phyloP scores from a whole-genome alignment of 2,797 vertebrate genomes.

The Oreochromis grahami region DNA sequence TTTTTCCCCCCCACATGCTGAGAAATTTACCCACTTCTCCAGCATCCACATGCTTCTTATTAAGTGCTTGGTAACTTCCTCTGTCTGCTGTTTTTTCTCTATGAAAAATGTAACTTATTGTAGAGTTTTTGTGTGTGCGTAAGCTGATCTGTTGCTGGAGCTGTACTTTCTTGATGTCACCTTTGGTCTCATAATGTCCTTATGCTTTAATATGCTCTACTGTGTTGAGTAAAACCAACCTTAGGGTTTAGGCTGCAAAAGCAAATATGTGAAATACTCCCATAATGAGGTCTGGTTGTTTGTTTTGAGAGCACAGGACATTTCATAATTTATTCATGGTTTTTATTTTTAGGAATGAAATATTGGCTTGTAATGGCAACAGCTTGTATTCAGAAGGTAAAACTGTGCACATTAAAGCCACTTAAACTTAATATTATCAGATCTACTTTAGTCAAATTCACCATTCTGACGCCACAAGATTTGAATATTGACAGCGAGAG shows the following conservation, averaged over 20 bases:
- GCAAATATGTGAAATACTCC: not conserved
- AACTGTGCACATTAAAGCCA: not conserved
- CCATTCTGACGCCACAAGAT: constrained; percentile 1
- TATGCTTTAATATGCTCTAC: not conserved
- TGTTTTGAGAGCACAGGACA: not conserved
- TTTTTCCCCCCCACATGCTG: not conserved
- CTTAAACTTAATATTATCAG: constrained; percentile 29
- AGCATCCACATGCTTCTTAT: not conserved
- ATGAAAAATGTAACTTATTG: not conserved
- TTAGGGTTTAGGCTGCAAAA: not conserved
- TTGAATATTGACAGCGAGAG: constrained; percentile 37
- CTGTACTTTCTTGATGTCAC: not conserved
- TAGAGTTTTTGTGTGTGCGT: not conserved
- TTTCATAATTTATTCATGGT: not conserved
- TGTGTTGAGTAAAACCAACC: not conserved
- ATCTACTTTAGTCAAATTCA: constrained; percentile 47
- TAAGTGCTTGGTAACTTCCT: not conserved
- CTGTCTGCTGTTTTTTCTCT: not conserved
- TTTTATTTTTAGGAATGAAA: not conserved
- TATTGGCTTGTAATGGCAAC: not conserved
- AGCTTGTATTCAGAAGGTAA: not conserved
- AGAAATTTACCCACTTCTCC: not conserved
- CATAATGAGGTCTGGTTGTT: not conserved
- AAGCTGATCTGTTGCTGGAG: not conserved
- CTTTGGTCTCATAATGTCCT: constrained; percentile 16